Base-by-base conservation (phyloP, 2,888 invertebrate species). In the Troides oblongomaculatus region DNA sequence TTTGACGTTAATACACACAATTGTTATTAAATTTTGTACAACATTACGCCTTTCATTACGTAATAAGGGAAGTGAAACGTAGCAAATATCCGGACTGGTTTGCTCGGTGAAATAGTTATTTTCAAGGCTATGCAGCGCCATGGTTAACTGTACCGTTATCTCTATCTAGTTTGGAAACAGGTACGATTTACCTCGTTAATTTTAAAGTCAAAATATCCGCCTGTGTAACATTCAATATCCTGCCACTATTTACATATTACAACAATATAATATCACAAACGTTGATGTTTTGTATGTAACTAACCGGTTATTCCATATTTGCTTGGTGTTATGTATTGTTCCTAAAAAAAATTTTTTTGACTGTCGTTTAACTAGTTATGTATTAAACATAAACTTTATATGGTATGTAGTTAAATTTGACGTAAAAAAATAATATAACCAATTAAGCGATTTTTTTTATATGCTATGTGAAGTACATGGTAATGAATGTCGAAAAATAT, bases 91-190 rank as follows among this genome's bases (percentile, higher is more conserved):
- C 50, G 50, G 50, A 17, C 17, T 7, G 21, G n/a, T 23, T 21
- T 57, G 57, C 57, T 0, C 6, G 10, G 57, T 23, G 12, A 21
- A 56, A 64, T 64, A 43, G 58, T 23, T 43, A 57, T 61, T 66
- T 57, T 39, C 57, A 58, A 62, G 62, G 61, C 50, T 25, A 46
- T n/a, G 6, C 12, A 50, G 30, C 14, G 18, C 57, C 62, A 25
- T 21, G 36, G 39, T 21, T 58, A 39, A 23, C 23, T 25, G 64
- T 61, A 62, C 67, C 67, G 62, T 67, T 67, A 67, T 64, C 57
- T 66, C 65, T 62, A 67, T 67, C 57, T 57, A 57, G 67, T 67
- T 67, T 67, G 25, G 56, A 56, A 57, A 62, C 62, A 25, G 57
- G 61, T 62, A 62, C 39, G 30, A 14, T 3, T 59, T 59, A 59